phyloP scores from a whole-genome alignment of 2,797 vertebrate genomes.

The Oophaga sylvatica region DNA sequence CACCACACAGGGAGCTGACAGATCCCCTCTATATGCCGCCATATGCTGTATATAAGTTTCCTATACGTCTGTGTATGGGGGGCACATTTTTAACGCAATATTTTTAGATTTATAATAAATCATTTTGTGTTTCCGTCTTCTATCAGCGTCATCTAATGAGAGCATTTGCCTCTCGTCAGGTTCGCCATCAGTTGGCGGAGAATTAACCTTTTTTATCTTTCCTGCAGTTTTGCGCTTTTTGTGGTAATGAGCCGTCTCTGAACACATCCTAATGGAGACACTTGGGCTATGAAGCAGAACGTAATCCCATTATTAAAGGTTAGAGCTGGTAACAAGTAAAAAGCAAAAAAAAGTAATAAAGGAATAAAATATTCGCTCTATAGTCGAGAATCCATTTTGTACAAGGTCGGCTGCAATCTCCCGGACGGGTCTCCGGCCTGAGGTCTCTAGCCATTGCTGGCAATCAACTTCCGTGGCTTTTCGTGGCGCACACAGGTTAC shows the following conservation, averaged over 20 bases:
- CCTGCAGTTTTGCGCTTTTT: background rate
- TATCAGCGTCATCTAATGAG: background rate
- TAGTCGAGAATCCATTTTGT: background rate
- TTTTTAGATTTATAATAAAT: no score
- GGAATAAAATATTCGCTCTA: no score
- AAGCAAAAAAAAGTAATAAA: no score
- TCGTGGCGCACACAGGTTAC: no score
- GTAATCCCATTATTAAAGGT: conserved; percentile 17
- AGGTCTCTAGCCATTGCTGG: background rate
- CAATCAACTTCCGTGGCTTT: no score
- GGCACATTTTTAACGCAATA: no score
- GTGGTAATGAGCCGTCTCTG: conserved; percentile 19
- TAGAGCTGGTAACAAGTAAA: background rate
- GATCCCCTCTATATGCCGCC: background rate
- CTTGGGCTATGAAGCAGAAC: background rate
- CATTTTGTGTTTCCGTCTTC: background rate
- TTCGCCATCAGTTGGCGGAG: background rate
- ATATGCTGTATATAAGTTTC: no score
- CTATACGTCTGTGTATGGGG: no score
- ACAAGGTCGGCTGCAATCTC: background rate
- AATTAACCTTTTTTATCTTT: conserved; percentile 8
- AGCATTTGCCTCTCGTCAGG: background rate
- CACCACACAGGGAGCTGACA: background rate
- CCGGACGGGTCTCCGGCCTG: background rate
- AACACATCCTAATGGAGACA: conserved; percentile 17